A percentile compares a stretch with the other conserved stretches of the same genome.
These are phyloP conservation scores for Tiphia femorata DNA, from an alignment of 2,888 invertebrate species.

Conservation along the genomic window DNA sequence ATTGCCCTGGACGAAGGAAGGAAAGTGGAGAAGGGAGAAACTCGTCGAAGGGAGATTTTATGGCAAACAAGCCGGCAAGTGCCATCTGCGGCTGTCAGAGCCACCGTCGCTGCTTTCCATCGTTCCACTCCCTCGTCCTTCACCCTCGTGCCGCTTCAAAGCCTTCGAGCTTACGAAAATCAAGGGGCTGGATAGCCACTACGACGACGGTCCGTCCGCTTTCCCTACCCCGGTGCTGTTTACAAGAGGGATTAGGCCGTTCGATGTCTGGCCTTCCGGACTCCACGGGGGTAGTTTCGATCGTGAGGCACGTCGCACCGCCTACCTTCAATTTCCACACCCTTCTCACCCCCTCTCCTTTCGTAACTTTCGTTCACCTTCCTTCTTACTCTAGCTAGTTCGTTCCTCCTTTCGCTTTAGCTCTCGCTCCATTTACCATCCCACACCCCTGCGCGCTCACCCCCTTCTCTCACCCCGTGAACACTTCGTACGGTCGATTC, in stretches of 20 bases:
- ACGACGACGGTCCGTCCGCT: slow-evolving; percentile 18
- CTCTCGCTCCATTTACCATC: too few relatives aligned
- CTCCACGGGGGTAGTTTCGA: slow-evolving; percentile 5
- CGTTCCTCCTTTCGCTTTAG: too few relatives aligned
- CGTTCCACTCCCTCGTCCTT: slow-evolving; percentile 16
- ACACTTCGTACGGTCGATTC: too few relatives aligned
- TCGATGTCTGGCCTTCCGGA: slow-evolving; percentile 22
- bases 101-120: slow-evolving; percentile 21
- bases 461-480: slow-evolving; percentile 1
- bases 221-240: slow-evolving; percentile 28
- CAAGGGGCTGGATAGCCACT: slow-evolving; percentile 18
- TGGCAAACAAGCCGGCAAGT: slow-evolving; percentile 54
- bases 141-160: neutral
- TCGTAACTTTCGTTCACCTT: neutral
- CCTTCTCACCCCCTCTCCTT: neutral
- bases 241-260: slow-evolving; percentile 31
- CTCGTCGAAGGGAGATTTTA: slow-evolving; percentile 34
- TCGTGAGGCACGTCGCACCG: too few relatives aligned
- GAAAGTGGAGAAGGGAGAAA: too few relatives aligned
- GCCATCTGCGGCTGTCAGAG: slow-evolving; percentile 56
- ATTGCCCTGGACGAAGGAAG: neutral
- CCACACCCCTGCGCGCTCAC: neutral
- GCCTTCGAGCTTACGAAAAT: slow-evolving; percentile 16
- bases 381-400: neutral
- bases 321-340: neutral